Evolutionary conservation across 1,140 invertebrate genomes (phyloP), one percentile per base, ranked within the genome.

Genomic region (Aphis craccivora): DNA sequence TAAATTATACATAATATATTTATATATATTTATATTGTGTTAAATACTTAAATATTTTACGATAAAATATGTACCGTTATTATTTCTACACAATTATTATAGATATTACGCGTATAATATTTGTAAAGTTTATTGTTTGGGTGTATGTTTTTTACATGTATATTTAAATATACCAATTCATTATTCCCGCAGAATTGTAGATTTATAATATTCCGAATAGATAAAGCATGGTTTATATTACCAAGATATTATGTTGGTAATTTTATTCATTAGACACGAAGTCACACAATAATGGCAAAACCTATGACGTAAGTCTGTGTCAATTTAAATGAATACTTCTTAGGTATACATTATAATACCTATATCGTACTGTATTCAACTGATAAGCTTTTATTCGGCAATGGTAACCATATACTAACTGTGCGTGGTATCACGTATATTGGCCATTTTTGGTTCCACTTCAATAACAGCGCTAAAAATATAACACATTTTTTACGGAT

Each of bases 261-360:
- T 76, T 76, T 76, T 76, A 76, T 76, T 76, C 60, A 76, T 76
- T 76, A 76, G n/a, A 76, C 30, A 76, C n/a, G 60, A 76, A 76
- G 60, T 76, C 60, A 76, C 60, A 76, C n/a, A n/a, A 67, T 67
- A n/a, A 5, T n/a, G 14, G 30, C 60, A 76, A 14, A 76, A 76
- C 14, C 60, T 20, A 76, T 76, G 60, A 76, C 60, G 60, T n/a
- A 76, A 76, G 60, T n/a, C 60, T 35, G 60, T 76, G 60, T n/a
- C n/a, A n/a, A 76, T 35, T 76, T n/a, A 76, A 76, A 76, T 14
- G 60, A 35, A 76, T 20, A 76, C 60, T n/a, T n/a, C 5, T 76
- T 18, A 76, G n/a, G 60, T 67, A 67, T 67, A 67, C 6, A 60
- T 3, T 60, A 11, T 67, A n/a, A n/a, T 67, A n/a, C n/a, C n/a